Evolutionary conservation across 1,140 invertebrate species (phyloP), one percentile per base, ranked within the genome.

Genomic region (Zaprionus africanus): DNA sequence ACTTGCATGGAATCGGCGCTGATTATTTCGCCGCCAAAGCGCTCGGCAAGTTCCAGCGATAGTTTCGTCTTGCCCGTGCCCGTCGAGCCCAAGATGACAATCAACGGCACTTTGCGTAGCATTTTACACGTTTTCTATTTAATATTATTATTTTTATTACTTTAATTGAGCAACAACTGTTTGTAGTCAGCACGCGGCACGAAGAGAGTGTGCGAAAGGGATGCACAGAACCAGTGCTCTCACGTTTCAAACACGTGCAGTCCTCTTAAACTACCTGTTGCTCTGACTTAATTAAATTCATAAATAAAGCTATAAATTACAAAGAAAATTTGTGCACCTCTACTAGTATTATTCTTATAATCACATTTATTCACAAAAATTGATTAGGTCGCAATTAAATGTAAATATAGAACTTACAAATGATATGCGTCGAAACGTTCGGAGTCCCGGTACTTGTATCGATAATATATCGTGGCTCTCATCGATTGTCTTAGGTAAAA

Each of bases 1-100:
- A 99, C 95, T 95, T 99, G 99, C 98, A 99, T 99, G 12, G 99
- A 99, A 95, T 99, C 99, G 0, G 99, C 98, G 78, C 98, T 99
- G 56, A 99, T 98, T 57, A 99, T 97, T 95, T 99, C 99, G n/a
- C 98, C 97, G 66, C 95, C 94, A 92, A 98, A 99, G 90, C 94
- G 95, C 73, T 95, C 94, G 0, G 98, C 98, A 65, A 99, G 93
- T 94, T 99, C 97, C 67, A 99, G 94, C 17, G 97, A 96, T 69
- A 99, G 94, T 93, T 99, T 99, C 1, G 99, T 99, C 95, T 99
- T 99, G 54, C 99, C 99, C 1, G 96, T 96, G 11, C 98, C 99
- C 24, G 99, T 99, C 11, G 98, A 96, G 81, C 99, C 99, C 60
- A 99, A 94, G 93, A 99, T 96, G 28, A 98, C 96, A 79, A 99